phyloP scores from a whole-genome alignment of 2,888 invertebrate genomes.

The Spodoptera littoralis region DNA sequence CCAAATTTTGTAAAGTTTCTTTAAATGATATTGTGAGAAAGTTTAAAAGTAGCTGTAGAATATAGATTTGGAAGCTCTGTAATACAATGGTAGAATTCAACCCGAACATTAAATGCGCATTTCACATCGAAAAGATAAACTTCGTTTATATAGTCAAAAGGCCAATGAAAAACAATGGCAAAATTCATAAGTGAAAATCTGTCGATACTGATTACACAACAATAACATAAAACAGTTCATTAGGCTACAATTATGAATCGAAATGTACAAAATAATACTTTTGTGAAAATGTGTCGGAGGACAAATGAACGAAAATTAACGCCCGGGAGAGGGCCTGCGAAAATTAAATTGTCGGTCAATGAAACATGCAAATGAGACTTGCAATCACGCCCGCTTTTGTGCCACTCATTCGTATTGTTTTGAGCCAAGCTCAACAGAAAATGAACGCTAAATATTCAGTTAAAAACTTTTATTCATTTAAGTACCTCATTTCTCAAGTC shows the following conservation, averaged over 20 bases:
- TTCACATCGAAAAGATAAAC: too few relatives aligned
- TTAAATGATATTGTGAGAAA: too few relatives aligned
- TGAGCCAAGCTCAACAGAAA: conserved; percentile 57
- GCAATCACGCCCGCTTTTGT: conserved; percentile 83
- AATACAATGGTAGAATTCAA: too few relatives aligned
- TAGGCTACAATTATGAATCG: conserved; percentile 64
- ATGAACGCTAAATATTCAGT: conserved; percentile 55
- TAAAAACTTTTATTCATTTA: conserved; percentile 52
- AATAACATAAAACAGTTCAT: conserved; percentile 57
- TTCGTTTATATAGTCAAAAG: too few relatives aligned
- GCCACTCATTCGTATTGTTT: conserved; percentile 72
- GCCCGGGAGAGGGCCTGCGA: conserved; percentile 65
- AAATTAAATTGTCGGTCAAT: conserved; percentile 85
- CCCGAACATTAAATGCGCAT: too few relatives aligned
- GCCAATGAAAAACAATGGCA: background rate
- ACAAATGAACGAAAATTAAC: conserved; percentile 74
- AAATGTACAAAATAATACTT: conserved; percentile 61
- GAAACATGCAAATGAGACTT: conserved; percentile 83
- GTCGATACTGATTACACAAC: conserved; percentile 26
- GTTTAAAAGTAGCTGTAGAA: too few relatives aligned
- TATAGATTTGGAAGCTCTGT: too few relatives aligned
- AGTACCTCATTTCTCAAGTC: conserved; percentile 46
- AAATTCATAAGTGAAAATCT: conserved; percentile 28
- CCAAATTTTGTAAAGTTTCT: conserved; percentile 21
- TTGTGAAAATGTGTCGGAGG: conserved; percentile 59